Base-by-base conservation (phyloP, 2,797 vertebrate species). In the Nyctibius grandis region DNA sequence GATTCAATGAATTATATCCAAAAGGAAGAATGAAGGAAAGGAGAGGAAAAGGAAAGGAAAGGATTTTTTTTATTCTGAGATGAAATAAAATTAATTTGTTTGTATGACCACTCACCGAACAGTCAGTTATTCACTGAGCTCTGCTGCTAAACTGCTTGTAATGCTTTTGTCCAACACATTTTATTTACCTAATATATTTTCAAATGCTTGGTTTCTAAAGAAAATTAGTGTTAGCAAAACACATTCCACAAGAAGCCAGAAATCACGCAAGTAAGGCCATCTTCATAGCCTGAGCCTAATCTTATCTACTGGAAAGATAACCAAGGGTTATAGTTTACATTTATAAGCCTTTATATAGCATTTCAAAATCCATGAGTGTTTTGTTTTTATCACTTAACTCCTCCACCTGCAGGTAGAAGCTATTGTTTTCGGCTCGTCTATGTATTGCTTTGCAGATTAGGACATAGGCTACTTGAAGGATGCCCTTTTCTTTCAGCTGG, bases 261-360 rank as follows among this genome's bases (percentile, higher is more conserved):
- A 95, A 84, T 96, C 88, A 82, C 3, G 5, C 69, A 94, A 85
- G 57, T 93, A 96, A 95, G 92, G 59, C 70, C 93, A 84, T 89
- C 69, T 95, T 85, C 89, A 38, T 91, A 96, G 44, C 20, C 81
- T 56, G 47, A 88, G 40, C 76, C 81, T 97, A 96, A 97, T 95
- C 93, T 97, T 96, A 97, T 95, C 94, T 93, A 93, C 89, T 85
- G 89, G 72, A 93, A 96, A 97, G 96, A 94, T 89, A 96, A 86
- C 70, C 81, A 89, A 77, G 86, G 92, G 65, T 97, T 94, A 88
- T 91, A 96, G 76, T 95, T 91, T 95, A 91, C 54, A 54, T 91
- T 65, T 91, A 91, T 96, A 78, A 70, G 88, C 65, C 63, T 92
- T 94, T 95, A 92, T 91, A 81, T 76, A 95, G 68, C 93, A 84